phyloP scores from a whole-genome alignment of 2,888 invertebrate species.

The Zaprionus bogoriensis region DNA sequence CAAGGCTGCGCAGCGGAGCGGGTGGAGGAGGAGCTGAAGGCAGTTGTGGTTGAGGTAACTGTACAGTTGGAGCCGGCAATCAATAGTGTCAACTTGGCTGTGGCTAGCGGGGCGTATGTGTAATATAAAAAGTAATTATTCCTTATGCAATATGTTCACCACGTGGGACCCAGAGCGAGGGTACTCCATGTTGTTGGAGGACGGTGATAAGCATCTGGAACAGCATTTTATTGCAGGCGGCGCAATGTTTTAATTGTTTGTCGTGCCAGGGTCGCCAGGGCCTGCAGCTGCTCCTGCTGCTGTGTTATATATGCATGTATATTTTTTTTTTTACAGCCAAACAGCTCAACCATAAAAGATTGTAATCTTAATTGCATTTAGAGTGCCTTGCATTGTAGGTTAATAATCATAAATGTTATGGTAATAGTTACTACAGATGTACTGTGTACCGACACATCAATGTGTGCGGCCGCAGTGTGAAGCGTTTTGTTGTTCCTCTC shows the following conservation, averaged over 20 bases:
- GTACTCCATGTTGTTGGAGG: too few species aligned
- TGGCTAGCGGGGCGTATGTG: conserved; percentile 64
- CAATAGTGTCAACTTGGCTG: conserved; percentile 64
- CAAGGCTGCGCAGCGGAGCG: neutral
- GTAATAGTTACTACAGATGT: conserved; percentile 58
- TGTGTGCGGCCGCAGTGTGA: neutral
- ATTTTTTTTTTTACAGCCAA: conserved; percentile 30
- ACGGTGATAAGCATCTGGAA: conserved; percentile 70
- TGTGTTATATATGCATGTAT: conserved; percentile 9
- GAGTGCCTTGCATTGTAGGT: conserved; percentile 78
- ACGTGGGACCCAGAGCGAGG: neutral
- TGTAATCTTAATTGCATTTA: conserved; percentile 77
- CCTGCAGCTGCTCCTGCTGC: conserved; percentile 22
- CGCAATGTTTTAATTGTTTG: conserved; percentile 77
- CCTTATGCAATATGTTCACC: conserved; percentile 68
- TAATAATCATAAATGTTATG: conserved; percentile 79
- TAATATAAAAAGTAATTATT: conserved; percentile 77
- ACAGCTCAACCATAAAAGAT: conserved; percentile 66
- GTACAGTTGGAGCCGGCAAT: conserved; percentile 49
- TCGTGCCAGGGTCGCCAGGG: conserved; percentile 61
- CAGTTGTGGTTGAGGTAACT: too few species aligned
- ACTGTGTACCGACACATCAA: too few species aligned
- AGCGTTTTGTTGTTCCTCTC: neutral
- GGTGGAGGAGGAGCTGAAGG: conserved; percentile 13
- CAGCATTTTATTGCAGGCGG: conserved; percentile 73